A percentile compares a stretch with the other conserved stretches of the same genome.
phyloP scores from a whole-genome alignment of 2,113 vertebrate species.

The Alligator sinensis region DNA sequence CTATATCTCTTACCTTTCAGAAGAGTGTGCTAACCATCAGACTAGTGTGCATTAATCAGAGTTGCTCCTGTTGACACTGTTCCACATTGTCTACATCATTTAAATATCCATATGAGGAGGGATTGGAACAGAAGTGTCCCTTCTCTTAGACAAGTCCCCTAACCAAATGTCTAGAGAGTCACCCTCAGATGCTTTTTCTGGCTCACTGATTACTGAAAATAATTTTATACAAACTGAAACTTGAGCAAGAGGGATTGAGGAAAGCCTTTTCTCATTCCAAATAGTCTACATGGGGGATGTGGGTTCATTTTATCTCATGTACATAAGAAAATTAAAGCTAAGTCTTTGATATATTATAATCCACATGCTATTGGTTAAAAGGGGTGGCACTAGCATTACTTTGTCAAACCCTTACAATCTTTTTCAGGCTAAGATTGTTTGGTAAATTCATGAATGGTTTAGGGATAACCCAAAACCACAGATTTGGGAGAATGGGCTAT shows the following conservation, averaged over 20 bases:
- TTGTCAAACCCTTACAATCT: neutral
- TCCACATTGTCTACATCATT: too few relatives aligned
- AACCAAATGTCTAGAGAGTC: neutral
- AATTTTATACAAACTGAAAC: too few relatives aligned
- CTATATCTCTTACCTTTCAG: neutral
- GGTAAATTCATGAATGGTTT: neutral
- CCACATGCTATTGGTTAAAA: accelerated
- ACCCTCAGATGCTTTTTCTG: neutral
- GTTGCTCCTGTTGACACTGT: neutral
- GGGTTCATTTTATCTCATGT: too few relatives aligned
- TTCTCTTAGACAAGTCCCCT: neutral
- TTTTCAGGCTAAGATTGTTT: neutral
- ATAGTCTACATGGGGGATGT: accelerated
- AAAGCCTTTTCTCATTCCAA: neutral
- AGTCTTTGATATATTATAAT: too few relatives aligned
- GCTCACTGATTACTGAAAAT: too few relatives aligned
- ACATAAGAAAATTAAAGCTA: too few relatives aligned
- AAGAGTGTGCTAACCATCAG: accelerated
- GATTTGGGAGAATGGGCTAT: neutral
- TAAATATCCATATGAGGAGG: neutral
- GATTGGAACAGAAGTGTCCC: neutral
- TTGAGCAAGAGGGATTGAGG: too few relatives aligned
- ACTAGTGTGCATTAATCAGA: neutral
- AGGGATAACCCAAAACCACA: neutral
- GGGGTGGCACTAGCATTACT: neutral